Evolutionary conservation across 2,888 invertebrate species (phyloP).

Genomic region (Dicycla oo): DNA sequence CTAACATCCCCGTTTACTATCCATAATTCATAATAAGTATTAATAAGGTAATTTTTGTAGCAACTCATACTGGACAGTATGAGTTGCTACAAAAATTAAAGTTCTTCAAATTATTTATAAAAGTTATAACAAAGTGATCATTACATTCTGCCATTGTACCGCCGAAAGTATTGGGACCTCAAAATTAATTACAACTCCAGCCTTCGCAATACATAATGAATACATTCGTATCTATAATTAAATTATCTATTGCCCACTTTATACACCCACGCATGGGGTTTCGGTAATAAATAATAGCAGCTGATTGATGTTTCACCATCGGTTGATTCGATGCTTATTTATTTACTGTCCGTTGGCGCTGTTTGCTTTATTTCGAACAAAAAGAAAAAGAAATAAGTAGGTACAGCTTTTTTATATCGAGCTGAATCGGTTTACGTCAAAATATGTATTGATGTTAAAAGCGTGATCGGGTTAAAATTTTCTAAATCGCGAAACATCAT

Average conservation of each 20-base stretch:
- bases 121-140: conserved; percentile 19
- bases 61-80: too few species aligned
- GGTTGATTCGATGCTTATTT: conserved; percentile 62
- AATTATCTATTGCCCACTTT: conserved; percentile 75
- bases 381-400: conserved; percentile 35
- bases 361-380: conserved; percentile 56
- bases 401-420: conserved; percentile 22
- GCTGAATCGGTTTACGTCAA: neutral
- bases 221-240: conserved; percentile 75
- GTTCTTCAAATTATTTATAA: neutral
- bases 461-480: neutral
- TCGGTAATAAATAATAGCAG: conserved; percentile 70
- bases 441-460: neutral
- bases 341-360: conserved; percentile 48
- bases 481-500: conserved; percentile 4
- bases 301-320: conserved; percentile 71
- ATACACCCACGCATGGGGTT: conserved; percentile 73
- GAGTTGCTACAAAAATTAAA: too few species aligned
- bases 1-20: neutral
- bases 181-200: conserved; percentile 60
- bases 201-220: conserved; percentile 69
- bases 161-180: conserved; percentile 39
- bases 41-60: too few species aligned
- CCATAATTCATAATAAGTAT: neutral
- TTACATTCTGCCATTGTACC: conserved; percentile 30